Conservation (phyloP, 2,797 vertebrate genomes). For the Tenualosa thibaudeaui region DNA sequence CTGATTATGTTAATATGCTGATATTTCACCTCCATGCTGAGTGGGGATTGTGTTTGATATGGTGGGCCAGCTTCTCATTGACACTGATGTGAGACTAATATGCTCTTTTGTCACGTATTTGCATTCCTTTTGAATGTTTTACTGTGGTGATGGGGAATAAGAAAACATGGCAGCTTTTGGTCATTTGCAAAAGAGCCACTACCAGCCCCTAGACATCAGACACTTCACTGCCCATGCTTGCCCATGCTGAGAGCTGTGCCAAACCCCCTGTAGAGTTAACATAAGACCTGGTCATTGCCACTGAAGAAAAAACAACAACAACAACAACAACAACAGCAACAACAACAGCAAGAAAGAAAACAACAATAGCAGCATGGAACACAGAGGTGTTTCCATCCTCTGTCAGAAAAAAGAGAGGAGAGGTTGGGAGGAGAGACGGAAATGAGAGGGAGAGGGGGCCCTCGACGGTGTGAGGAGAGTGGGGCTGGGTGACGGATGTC, state of each 20-base stretch:
- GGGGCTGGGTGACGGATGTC: slow-evolving; percentile 57
- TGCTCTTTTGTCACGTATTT: neutral
- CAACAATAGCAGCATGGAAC: neutral
- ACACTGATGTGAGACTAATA: neutral
- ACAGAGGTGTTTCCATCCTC: neutral
- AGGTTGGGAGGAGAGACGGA: slow-evolving; percentile 58
- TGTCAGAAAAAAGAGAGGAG: slow-evolving; percentile 45
- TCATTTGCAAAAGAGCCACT: neutral
- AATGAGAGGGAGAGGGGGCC: slow-evolving; percentile 59
- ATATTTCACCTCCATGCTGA: neutral
- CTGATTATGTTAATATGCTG: neutral
- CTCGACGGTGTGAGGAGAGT: slow-evolving; percentile 67
- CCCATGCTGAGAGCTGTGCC: neutral
- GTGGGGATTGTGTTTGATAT: neutral
- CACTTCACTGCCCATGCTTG: no score
- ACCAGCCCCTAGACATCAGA: neutral
- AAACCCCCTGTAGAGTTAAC: neutral
- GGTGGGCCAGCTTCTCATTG: neutral
- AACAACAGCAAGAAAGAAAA: neutral
- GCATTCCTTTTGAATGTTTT: neutral
- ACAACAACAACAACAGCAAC: neutral
- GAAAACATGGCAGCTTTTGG: neutral
- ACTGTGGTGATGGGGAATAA: neutral
- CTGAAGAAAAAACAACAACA: neutral
- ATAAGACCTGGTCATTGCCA: neutral